Evolutionary conservation across 2,113 vertebrate species (phyloP), one percentile per base, ranked within the genome.

Genomic region (Orthonyx spaldingii): DNA sequence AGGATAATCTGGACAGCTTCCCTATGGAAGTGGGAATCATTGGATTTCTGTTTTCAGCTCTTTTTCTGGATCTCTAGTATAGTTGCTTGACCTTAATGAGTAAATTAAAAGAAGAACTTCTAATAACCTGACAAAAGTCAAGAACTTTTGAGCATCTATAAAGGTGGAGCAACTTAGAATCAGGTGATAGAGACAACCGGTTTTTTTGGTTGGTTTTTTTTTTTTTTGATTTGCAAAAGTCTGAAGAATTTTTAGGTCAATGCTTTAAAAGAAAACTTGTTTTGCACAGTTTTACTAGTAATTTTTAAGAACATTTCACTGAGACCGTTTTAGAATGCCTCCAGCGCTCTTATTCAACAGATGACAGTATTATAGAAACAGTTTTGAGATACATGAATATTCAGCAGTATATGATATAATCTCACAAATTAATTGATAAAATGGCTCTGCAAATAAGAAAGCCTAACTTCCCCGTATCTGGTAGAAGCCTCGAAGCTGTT

Each of bases 351-450:
- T 57, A 17, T 4, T n/a, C 41, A 79, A 88, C 68, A 50, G 47
- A 76, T 26, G 32, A 74, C 52, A 60, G 26, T 65, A 69, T 69
- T 90, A 93, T 26, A 81, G 93, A 87, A 97, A 89, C 52, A 47
- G 81, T 95, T 96, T 97, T 81, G 74, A 95, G 84, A 69, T 92
- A 63, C 79, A 20, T 85, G 88, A 90, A 93, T 86, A 66, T 94
- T 82, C 18, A 64, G 76, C 83, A 81, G 35, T 94, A 69, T 76
- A 65, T 93, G 82, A 65, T 71, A 22, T 44, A 82, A 89, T 94
- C 79, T 24, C 13, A 86, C 37, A 86, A 95, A 94, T 89, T 72
- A 91, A 10, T 96, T 96, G 94, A 93, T 97, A 91, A 96, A 97
- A 84, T 84, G 79, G 65, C 74, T 93, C 65, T 89, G 70, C 72